Evolutionary conservation across 53 echinoderm and acorn worm species (phyloP), one percentile per base, ranked within the genome.

Genomic region (Holothuria leucospilota): DNA sequence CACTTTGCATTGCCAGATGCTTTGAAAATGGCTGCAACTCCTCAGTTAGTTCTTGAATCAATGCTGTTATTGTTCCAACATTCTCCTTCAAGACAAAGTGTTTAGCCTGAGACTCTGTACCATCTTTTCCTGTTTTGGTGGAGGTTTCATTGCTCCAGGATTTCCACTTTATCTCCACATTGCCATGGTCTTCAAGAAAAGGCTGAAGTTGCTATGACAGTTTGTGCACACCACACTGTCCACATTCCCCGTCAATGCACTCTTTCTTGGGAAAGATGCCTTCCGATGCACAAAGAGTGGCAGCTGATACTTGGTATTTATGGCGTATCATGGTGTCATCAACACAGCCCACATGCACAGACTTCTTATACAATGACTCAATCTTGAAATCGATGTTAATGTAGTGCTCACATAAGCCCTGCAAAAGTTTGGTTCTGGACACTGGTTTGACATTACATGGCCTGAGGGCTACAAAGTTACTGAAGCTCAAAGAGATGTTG

Each of bases 201-300:
- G n/a, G n/a, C n/a, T n/a, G n/a, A n/a, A n/a, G n/a, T n/a, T n/a
- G n/a, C n/a, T n/a, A n/a, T n/a, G n/a, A n/a, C n/a, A n/a, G n/a
- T n/a, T n/a, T n/a, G n/a, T n/a, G n/a, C n/a, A n/a, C n/a, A 15
- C 87, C 85, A 85, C 71, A 70, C 11, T 85, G 18, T 4, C 25
- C 34, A 14, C 85, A 79, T 12, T n/a, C 52, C 64, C 79, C 9
- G 30, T 25, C 42, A 5, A 87, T n/a, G 29, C 87, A 78, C 52
- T 87, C 51, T 52, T 87, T 66, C 69, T 64, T 11, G 21, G 87
- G 87, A 51, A 87, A 81, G 16, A 80, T 59, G 28, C 81, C 87
- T 20, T 46, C 25, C 38, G 67, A 58, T 20, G 72, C 13, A 34
- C 87, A 81, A 20, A 66, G 68, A 15, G 87, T 78, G 59, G 41